Conservation (phyloP, 2,797 vertebrate genomes). For the Arrhamphus sclerolepis region DNA sequence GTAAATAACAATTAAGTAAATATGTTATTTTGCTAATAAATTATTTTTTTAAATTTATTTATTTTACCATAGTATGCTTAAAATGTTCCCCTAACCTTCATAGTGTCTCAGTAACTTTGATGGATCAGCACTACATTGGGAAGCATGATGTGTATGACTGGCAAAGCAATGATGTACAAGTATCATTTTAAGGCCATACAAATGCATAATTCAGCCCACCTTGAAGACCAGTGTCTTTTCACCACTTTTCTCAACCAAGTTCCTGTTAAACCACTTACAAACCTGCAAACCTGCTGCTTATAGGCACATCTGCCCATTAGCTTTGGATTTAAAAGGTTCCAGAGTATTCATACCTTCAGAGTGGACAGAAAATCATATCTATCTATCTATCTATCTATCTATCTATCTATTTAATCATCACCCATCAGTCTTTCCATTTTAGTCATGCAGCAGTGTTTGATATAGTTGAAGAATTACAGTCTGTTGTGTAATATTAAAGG, state of each 20-base stretch:
- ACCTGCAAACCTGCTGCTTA: slow-evolving; percentile 34
- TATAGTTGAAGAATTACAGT: too few species aligned
- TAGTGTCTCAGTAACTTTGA: slow-evolving; percentile 33
- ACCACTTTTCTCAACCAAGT: background rate
- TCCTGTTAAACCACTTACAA: background rate
- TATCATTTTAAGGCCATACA: slow-evolving; percentile 29
- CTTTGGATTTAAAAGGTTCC: slow-evolving; percentile 24
- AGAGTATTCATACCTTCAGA: slow-evolving; percentile 31
- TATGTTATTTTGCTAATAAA: slow-evolving; percentile 5
- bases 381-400: slow-evolving; percentile 6
- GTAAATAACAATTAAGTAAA: slow-evolving; percentile 51
- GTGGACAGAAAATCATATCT: slow-evolving; percentile 44
- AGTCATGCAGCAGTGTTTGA: slow-evolving; percentile 39
- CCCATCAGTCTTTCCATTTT: slow-evolving; percentile 1
- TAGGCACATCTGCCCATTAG: background rate
- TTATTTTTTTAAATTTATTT: too few species aligned
- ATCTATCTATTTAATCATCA: background rate
- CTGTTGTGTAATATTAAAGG: too few species aligned
- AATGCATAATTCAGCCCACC: slow-evolving; percentile 6
- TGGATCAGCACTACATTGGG: slow-evolving; percentile 31
- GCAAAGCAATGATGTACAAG: slow-evolving; percentile 37
- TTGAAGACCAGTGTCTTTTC: slow-evolving; percentile 1
- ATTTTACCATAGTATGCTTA: slow-evolving; percentile 42
- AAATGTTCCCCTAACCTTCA: slow-evolving; percentile 43
- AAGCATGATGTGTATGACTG: slow-evolving; percentile 40